These are phyloP conservation scores for Pararge aegeria DNA, from an alignment of 1,140 invertebrate genomes.

Conservation along the genomic window DNA sequence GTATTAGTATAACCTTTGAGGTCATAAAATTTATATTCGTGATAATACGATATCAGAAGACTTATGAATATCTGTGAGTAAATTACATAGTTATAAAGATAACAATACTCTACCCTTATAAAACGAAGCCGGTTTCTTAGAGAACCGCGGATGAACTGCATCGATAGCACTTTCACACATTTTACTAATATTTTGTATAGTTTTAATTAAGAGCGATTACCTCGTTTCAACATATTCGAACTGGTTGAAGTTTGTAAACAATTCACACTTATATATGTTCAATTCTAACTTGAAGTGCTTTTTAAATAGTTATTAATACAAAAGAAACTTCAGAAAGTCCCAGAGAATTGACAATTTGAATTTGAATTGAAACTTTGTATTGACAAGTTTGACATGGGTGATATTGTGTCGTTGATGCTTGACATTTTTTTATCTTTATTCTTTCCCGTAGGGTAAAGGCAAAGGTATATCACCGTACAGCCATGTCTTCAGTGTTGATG, in stretches of 20 bases:
- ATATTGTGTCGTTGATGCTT: too few species aligned
- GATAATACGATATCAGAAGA: background rate
- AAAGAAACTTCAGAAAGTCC: background rate
- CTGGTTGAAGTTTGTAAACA: background rate
- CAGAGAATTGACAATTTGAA: background rate
- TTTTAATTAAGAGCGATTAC: conserved; percentile 38
- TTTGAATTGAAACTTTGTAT: background rate
- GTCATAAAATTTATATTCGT: background rate
- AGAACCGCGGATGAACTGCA: conserved; percentile 57
- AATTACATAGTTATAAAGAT: background rate
- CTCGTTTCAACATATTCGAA: conserved; percentile 47
- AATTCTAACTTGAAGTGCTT: background rate
- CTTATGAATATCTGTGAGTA: background rate
- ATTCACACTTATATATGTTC: background rate
- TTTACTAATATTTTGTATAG: conserved; percentile 16
- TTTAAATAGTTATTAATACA: background rate
- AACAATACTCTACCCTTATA: conserved; percentile 51
- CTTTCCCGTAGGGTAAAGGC: too few species aligned
- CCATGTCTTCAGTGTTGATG: too few species aligned
- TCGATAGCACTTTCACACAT: conserved; percentile 50
- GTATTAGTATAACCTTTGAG: background rate
- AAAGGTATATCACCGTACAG: too few species aligned
- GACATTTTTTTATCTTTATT: too few species aligned
- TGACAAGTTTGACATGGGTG: too few species aligned
- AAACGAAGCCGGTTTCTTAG: conserved; percentile 43